phyloP scores from a whole-genome alignment of 2,113 vertebrate genomes.

The Urocynchramus pylzowi region DNA sequence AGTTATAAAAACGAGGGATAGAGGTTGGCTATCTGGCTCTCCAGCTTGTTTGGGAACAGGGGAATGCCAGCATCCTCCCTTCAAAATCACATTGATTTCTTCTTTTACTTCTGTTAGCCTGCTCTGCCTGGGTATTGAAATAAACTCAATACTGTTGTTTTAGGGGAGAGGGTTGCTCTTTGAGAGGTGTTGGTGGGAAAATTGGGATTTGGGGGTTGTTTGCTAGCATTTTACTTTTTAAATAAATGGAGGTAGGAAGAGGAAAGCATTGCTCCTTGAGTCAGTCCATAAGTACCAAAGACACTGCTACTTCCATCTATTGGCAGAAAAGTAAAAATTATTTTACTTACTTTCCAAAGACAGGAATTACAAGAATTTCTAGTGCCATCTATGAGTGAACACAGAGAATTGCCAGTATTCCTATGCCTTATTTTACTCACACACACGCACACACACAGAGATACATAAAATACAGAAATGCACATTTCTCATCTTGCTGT shows the following conservation, averaged over 20 bases:
- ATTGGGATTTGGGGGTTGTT: background rate
- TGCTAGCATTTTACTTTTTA: background rate
- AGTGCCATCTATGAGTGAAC: constrained; percentile 58
- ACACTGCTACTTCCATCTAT: constrained; percentile 37
- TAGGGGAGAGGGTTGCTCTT: background rate
- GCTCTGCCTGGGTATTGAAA: background rate
- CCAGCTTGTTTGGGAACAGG: background rate
- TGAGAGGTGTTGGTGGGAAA: background rate
- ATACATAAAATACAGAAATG: background rate
- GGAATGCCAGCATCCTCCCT: background rate
- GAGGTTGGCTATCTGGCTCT: background rate
- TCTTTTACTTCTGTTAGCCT: background rate
- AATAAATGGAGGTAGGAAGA: background rate
- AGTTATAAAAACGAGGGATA: background rate
- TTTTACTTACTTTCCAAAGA: background rate
- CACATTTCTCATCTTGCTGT: background rate
- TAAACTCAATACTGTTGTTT: background rate
- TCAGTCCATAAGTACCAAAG: background rate
- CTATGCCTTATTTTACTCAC: background rate
- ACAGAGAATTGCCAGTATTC: background rate
- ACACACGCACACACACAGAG: background rate
- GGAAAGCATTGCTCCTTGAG: background rate
- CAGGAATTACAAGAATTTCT: constrained; percentile 44
- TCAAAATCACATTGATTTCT: background rate
- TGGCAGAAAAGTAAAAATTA: constrained; percentile 16